These are phyloP conservation scores for Meteorus colon DNA, from an alignment of 2,888 invertebrate species.

Conservation along the genomic window DNA sequence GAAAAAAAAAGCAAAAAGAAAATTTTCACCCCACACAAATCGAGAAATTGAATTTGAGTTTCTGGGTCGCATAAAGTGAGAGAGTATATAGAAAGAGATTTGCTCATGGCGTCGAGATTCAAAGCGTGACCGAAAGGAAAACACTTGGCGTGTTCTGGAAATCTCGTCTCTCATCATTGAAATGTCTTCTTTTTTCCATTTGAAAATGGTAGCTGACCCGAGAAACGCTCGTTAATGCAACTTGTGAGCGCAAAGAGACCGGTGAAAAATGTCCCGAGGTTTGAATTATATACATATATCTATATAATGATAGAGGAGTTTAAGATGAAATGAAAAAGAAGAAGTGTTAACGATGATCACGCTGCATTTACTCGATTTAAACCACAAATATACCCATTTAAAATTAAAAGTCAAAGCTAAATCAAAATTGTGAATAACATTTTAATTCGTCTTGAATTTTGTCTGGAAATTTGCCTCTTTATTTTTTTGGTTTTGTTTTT, in stretches of 20 bases:
- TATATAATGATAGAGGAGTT: background rate
- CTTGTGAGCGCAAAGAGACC: constrained; percentile 30
- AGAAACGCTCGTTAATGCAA: constrained; percentile 54
- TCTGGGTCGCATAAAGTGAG: constrained; percentile 29
- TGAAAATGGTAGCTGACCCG: constrained; percentile 60
- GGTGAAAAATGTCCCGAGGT: constrained; percentile 29
- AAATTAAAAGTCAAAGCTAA: background rate
- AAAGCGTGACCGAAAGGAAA: constrained; percentile 40
- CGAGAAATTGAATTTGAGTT: constrained; percentile 21
- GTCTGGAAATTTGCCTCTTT: background rate
- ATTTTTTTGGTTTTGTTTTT: constrained; percentile 36
- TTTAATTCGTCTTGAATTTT: background rate
- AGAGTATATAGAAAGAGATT: constrained; percentile 25
- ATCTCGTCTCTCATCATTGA: constrained; percentile 29
- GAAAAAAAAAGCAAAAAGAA: background rate
- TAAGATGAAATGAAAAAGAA: background rate
- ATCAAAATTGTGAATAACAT: background rate
- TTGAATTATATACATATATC: constrained; percentile 11
- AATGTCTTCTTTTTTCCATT: constrained; percentile 47
- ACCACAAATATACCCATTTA: background rate
- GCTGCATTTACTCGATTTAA: background rate
- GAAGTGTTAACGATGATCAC: constrained; percentile 8
- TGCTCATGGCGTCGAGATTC: constrained; percentile 24
- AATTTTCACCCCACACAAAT: constrained; percentile 10
- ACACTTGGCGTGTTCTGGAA: constrained; percentile 39